Conservation (phyloP, 2,113 vertebrate species). For the Ia io region DNA sequence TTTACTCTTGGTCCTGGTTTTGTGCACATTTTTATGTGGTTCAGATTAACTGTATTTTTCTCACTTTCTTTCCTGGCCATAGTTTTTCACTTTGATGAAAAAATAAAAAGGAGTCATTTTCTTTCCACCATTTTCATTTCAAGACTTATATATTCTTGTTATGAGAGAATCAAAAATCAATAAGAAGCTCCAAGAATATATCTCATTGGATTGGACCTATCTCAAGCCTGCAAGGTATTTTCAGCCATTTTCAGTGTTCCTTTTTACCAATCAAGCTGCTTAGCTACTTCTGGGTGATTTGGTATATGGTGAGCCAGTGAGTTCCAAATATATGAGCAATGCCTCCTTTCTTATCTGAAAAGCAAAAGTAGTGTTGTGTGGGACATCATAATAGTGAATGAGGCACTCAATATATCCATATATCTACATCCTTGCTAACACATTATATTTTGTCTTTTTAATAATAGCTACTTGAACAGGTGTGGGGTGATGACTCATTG, state of each 20-base stretch:
- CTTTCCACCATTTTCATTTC: neutral
- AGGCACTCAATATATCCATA: neutral
- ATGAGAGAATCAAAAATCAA: neutral
- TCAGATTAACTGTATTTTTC: conserved; percentile 70
- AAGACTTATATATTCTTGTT: neutral
- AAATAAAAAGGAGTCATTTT: neutral
- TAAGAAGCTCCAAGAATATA: neutral
- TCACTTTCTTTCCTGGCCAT: conserved; percentile 61
- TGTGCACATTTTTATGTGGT: conserved; percentile 45
- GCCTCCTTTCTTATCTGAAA: neutral
- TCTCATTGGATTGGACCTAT: neutral
- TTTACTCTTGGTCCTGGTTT: conserved; percentile 44
- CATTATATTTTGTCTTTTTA: neutral
- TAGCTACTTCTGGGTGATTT: neutral
- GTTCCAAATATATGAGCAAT: neutral
- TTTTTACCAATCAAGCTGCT: neutral
- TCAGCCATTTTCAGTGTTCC: neutral
- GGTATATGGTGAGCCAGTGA: neutral
- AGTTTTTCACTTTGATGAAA: conserved; percentile 50
- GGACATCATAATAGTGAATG: neutral
- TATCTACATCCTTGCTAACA: neutral
- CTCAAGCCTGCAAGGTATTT: neutral
- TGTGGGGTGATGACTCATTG: neutral
- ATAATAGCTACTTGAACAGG: neutral
- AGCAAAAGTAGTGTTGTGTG: neutral